These are phyloP conservation scores for Ypsolopha scabrella DNA, from an alignment of 2,888 invertebrate genomes.

Conservation along the genomic window DNA sequence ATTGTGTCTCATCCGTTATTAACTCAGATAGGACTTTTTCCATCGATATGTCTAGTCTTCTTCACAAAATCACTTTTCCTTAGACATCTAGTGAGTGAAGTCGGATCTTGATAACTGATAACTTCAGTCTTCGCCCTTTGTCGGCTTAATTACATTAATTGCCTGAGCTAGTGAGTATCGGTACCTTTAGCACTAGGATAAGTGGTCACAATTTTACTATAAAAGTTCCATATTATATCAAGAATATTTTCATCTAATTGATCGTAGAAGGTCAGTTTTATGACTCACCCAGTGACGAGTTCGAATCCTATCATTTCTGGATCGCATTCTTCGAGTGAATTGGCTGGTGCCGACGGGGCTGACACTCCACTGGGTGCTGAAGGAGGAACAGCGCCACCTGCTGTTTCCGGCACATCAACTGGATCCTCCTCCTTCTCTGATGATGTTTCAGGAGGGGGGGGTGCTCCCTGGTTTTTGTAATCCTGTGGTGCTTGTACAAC, in stretches of 20 bases:
- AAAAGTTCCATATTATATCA: background rate
- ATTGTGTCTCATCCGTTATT: conserved; percentile 1
- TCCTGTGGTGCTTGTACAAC: conserved; percentile 56
- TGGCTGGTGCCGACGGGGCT: conserved; percentile 66
- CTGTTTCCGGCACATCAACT: conserved; percentile 45
- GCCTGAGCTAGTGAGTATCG: conserved; percentile 33
- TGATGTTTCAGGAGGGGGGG: conserved; percentile 29
- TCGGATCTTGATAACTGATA: conserved; percentile 43
- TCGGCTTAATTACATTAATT: conserved; percentile 36
- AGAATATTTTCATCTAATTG: background rate
- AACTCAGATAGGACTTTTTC: conserved; percentile 1
- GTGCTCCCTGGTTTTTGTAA: conserved; percentile 52
- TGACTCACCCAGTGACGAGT: conserved; percentile 83
- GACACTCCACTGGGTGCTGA: conserved; percentile 62
- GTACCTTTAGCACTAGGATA: conserved; percentile 19
- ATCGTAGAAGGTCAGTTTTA: background rate
- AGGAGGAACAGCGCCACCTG: conserved; percentile 54
- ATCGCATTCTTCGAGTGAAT: conserved; percentile 82
- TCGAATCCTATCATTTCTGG: conserved; percentile 92
- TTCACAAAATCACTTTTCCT: conserved; percentile 6
- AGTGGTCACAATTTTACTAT: conserved; percentile 1
- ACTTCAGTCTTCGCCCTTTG: conserved; percentile 26
- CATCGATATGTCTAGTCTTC: no score
- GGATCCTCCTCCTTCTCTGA: conserved; percentile 21
- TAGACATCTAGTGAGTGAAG: conserved; percentile 24